These are phyloP conservation scores for Paraescarpia echinospica DNA, from an alignment of 1,140 invertebrate species.

Conservation along the genomic window DNA sequence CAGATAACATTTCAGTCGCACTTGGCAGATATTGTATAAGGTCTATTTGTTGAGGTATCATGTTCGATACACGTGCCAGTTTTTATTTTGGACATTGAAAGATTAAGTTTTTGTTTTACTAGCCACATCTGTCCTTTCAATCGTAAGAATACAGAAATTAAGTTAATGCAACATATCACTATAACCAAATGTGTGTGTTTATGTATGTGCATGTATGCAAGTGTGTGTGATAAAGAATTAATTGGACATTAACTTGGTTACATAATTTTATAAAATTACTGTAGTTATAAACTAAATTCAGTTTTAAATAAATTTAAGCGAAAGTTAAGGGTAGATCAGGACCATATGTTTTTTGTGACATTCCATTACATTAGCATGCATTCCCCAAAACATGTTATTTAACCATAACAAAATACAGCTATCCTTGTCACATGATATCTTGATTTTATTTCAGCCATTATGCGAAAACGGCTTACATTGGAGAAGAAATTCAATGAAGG, in stretches of 20 bases:
- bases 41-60: too few relatives aligned
- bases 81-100: too few relatives aligned
- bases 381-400: not conserved
- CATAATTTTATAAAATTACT: not conserved
- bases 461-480: conserved; percentile 49
- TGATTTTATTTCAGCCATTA: conserved; percentile 45
- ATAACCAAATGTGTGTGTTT: too few relatives aligned
- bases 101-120: too few relatives aligned
- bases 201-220: too few relatives aligned
- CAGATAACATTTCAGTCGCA: too few relatives aligned
- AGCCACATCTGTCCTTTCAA: too few relatives aligned
- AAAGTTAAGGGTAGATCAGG: not conserved
- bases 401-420: not conserved
- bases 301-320: not conserved
- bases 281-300: not conserved
- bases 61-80: too few relatives aligned
- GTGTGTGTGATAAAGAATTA: not conserved
- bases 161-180: too few relatives aligned
- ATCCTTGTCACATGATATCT: not conserved
- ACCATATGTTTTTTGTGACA: not conserved
- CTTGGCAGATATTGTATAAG: too few relatives aligned
- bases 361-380: not conserved
- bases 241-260: too few relatives aligned
- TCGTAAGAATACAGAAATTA: too few relatives aligned
- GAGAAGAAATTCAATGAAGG: conserved; percentile 54